phyloP scores from a whole-genome alignment of 2,888 invertebrate species.

The Asteroscopus sphinx region DNA sequence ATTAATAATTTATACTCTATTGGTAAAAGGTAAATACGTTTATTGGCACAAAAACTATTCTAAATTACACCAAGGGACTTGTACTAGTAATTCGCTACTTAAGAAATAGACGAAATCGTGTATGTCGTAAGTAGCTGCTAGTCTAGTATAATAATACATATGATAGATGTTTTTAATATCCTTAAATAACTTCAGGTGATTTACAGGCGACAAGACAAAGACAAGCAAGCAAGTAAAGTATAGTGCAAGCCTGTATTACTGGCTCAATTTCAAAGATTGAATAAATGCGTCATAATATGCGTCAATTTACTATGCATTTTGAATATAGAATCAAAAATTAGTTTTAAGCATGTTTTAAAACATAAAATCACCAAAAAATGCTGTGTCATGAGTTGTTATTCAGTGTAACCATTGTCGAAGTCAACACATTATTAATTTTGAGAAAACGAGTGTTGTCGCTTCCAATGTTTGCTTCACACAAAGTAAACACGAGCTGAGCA shows the following conservation, averaged over 20 bases:
- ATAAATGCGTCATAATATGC: too few species aligned
- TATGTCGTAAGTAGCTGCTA: neutral
- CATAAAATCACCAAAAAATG: neutral
- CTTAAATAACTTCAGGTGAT: neutral
- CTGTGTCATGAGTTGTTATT: slow-evolving; percentile 23
- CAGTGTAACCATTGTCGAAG: slow-evolving; percentile 24
- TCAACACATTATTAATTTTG: slow-evolving; percentile 39
- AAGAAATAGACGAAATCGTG: too few species aligned
- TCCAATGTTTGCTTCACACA: slow-evolving; percentile 36
- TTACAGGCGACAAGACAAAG: slow-evolving; percentile 9
- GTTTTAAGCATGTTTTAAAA: neutral
- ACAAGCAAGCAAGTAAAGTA: too few species aligned
- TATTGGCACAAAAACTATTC: too few species aligned
- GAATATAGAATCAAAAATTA: neutral
- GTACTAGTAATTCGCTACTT: too few species aligned
- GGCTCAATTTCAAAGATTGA: neutral
- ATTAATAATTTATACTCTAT: too few species aligned
- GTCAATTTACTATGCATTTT: neutral
- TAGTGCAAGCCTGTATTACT: slow-evolving; percentile 5
- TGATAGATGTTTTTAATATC: neutral
- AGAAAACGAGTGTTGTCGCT: slow-evolving; percentile 38
- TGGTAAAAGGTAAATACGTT: too few species aligned
- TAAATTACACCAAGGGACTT: too few species aligned
- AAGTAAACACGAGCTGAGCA: slow-evolving; percentile 45
- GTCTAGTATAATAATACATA: too few species aligned